Evolutionary conservation across 2,888 invertebrate genomes (phyloP), one percentile per base, ranked within the genome.

Genomic region (Byasa hedistus): DNA sequence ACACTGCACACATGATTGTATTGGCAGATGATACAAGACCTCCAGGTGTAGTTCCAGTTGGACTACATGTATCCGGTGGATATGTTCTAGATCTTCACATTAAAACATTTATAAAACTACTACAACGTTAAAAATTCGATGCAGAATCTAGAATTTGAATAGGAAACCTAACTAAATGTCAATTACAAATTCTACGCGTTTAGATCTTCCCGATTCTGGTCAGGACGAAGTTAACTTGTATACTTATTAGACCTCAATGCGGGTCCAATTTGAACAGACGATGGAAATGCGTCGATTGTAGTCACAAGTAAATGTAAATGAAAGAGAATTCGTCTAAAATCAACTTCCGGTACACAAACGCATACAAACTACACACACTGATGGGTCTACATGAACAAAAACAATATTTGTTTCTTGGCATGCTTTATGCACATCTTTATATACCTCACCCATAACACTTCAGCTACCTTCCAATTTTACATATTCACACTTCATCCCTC

Each of bases 1-100:
- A 91, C 91, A 88, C 89, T 89, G 91, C 90, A 90, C 85, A 89
- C 89, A 89, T 89, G 80, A 74, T 72, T 64, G 69, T 70, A 77
- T 80, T 83, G 83, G 82, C 84, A 76, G 61, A 60, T 36, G 8
- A 1, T 48, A 57, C 36, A 12, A n/a, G 5, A 17, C 48, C n/a
- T 48, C 17, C 12, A 17, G 1, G 12, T 15, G 17, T 1, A 17
- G 12, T n/a, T 48, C 5, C 5, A 17, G 12, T 48, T 48, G 48
- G 48, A 48, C 8, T 32, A 32, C 8, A 32, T 32, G 7, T 32
- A 32, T 32, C 32, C 32, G 32, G 10, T 32, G 10, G 32, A 32
- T 1, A 7, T 32, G 32, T 32, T 32, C 32, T 32, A 32, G 32
- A 32, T 32, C 32, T 7, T 32, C 1, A 32, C 32, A 7, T 32